Evolutionary conservation across 2,113 vertebrate species (phyloP).

Genomic region (Pristiophorus japonicus): DNA sequence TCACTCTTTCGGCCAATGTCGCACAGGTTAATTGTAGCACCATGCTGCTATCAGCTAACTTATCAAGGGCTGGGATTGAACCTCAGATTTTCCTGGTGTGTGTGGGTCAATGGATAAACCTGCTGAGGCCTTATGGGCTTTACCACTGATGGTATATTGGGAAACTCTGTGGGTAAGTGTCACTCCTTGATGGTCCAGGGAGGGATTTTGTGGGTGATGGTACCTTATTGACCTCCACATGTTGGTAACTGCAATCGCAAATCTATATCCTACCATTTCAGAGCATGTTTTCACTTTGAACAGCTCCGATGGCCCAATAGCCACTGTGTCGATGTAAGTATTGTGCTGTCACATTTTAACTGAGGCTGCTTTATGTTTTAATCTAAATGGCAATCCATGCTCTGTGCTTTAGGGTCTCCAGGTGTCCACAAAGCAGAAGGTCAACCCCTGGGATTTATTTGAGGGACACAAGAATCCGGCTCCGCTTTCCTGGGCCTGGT

Average conservation of each 20-base stretch:
- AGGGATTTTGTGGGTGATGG: neutral
- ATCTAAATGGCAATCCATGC: neutral
- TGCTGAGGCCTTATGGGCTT: neutral
- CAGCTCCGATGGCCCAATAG: neutral
- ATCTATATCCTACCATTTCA: neutral
- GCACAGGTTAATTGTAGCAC: neutral
- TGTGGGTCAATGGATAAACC: neutral
- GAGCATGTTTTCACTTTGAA: neutral
- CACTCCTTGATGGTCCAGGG: neutral
- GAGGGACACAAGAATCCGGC: constrained; percentile 63
- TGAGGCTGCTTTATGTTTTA: neutral
- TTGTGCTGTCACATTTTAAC: neutral
- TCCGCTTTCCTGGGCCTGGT: constrained; percentile 66
- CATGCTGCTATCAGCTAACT: neutral
- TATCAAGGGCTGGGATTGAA: neutral
- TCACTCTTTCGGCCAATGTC: neutral
- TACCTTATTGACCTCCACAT: neutral
- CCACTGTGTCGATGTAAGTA: neutral
- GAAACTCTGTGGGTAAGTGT: neutral
- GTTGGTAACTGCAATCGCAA: neutral
- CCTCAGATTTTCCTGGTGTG: neutral
- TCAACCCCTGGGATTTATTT: constrained; percentile 64
- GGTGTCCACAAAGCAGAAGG: constrained; percentile 62
- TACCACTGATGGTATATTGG: neutral
- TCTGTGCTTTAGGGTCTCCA: constrained; percentile 56